phyloP scores from a whole-genome alignment of 2,888 invertebrate species.

The Lycophotia porphyrea region DNA sequence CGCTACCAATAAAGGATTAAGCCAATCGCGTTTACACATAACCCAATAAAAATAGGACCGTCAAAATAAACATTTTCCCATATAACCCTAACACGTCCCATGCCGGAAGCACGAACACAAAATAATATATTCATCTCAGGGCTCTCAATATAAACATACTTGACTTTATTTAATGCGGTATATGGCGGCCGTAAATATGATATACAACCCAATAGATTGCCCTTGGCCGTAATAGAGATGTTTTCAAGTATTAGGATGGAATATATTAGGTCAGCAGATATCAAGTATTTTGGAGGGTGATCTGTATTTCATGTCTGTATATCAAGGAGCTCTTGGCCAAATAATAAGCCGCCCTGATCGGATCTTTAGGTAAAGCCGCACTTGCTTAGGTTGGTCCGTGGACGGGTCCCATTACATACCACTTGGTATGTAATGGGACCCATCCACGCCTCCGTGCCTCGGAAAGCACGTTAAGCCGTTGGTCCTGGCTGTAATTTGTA shows the following conservation, averaged over 20 bases:
- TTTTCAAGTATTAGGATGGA: constrained; percentile 26
- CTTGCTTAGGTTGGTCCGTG: no score
- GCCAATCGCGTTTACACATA: not conserved
- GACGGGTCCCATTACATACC: no score
- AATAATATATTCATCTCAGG: constrained; percentile 40
- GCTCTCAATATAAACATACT: constrained; percentile 26
- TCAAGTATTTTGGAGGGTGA: not conserved
- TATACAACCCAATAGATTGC: constrained; percentile 31
- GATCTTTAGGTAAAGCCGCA: no score
- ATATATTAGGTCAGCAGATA: constrained; percentile 19
- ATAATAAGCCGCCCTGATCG: no score
- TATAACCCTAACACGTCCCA: constrained; percentile 5
- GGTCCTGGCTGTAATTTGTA: no score
- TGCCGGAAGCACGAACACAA: constrained; percentile 14
- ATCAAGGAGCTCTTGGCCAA: no score
- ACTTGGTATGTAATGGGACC: no score
- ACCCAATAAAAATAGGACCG: constrained; percentile 7
- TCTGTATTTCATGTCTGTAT: no score
- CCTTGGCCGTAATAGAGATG: constrained; percentile 43
- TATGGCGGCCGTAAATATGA: constrained; percentile 15
- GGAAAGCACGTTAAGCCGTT: no score
- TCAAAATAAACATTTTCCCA: constrained; percentile 3
- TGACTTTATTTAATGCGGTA: constrained; percentile 36
- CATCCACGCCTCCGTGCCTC: no score
- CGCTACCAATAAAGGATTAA: not conserved